These are phyloP conservation scores for Coendou prehensilis DNA, from an alignment of 2,797 vertebrate genomes.

Conservation along the genomic window DNA sequence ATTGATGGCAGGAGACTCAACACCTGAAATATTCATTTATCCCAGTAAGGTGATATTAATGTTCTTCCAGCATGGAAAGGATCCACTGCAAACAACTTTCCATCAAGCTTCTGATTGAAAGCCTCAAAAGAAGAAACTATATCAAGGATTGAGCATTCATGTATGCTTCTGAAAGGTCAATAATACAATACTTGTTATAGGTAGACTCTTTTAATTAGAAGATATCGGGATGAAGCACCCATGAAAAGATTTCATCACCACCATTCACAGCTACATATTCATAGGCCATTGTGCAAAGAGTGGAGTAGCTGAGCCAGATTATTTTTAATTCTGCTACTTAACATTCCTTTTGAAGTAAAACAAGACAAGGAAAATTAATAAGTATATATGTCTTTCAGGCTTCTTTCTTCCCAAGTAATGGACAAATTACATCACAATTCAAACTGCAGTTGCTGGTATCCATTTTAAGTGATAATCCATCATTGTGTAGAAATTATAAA, in stretches of 20 bases:
- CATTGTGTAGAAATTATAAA: neutral
- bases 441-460: neutral
- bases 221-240: neutral
- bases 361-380: neutral
- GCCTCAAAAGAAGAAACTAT: neutral
- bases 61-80: neutral
- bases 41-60: neutral
- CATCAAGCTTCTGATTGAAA: neutral
- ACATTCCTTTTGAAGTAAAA: neutral
- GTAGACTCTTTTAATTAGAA: neutral
- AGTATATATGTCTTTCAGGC: neutral
- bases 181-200: neutral
- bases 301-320: neutral
- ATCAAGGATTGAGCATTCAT: neutral
- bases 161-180: neutral
- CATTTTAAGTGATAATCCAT: neutral
- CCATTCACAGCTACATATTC: neutral
- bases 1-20: neutral
- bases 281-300: neutral
- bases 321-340: neutral
- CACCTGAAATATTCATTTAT: neutral
- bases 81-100: neutral
- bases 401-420: neutral
- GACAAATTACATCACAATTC: neutral
- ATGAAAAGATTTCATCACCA: neutral